Conservation (phyloP, 2,113 vertebrate species). For the Gopherus evgoodei region DNA sequence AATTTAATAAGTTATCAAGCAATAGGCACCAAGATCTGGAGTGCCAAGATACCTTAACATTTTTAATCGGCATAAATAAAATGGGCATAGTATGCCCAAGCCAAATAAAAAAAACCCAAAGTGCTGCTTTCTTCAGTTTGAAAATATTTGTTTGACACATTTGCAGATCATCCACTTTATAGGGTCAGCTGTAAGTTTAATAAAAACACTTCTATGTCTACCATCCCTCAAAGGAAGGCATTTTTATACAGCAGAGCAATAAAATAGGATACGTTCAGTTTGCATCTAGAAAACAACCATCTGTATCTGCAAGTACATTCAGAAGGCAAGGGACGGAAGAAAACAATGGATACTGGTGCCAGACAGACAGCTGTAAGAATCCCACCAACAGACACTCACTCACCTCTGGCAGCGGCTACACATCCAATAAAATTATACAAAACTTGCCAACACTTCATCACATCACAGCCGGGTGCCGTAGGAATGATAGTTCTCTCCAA, state of each 20-base stretch:
- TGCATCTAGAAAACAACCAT: neutral
- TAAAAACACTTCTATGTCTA: neutral
- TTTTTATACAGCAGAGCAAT: neutral
- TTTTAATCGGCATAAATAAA: conserved; percentile 70
- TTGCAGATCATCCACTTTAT: conserved; percentile 58
- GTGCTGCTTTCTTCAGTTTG: conserved; percentile 64
- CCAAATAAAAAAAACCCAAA: conserved; percentile 46
- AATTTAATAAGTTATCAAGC: conserved; percentile 64
- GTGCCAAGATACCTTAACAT: conserved; percentile 73
- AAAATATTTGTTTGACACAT: conserved; percentile 32
- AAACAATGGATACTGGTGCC: neutral
- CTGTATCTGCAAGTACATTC: neutral
- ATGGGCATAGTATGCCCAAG: conserved; percentile 71
- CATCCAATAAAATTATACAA: neutral
- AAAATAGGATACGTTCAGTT: neutral
- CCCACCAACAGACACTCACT: fast-evolving
- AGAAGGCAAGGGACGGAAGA: neutral
- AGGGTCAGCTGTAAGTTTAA: conserved; percentile 46
- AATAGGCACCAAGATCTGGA: conserved; percentile 68
- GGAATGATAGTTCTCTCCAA: neutral
- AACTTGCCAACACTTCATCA: conserved; percentile 20
- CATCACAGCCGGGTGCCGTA: neutral
- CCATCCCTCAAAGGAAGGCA: conserved; percentile 6
- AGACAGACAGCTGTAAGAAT: conserved; percentile 10
- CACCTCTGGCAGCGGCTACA: neutral